Conservation (phyloP, 2,888 invertebrate species). For the Zele albiditarsus region DNA sequence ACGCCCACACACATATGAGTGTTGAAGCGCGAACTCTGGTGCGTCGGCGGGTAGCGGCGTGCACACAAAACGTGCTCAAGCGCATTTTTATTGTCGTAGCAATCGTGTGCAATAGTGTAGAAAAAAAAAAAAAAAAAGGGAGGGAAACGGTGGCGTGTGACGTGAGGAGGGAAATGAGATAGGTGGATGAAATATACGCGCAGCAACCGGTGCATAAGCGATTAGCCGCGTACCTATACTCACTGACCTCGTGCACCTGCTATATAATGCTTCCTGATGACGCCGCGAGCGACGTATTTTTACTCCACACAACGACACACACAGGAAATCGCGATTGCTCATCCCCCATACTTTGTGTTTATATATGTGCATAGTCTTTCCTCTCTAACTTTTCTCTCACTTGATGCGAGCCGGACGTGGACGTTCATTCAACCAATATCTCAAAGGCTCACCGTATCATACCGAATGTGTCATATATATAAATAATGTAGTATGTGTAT, state of each 20-base stretch:
- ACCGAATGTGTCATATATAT: neutral
- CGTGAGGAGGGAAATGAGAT: constrained; percentile 58
- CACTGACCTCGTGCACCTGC: constrained; percentile 65
- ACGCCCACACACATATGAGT: constrained; percentile 58
- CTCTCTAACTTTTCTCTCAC: constrained; percentile 7
- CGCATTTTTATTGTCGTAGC: constrained; percentile 65
- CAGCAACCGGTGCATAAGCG: constrained; percentile 63
- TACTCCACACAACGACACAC: constrained; percentile 39
- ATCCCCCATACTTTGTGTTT: constrained; percentile 13
- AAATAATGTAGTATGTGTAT: neutral
- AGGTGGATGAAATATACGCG: constrained; percentile 1
- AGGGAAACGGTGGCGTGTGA: neutral
- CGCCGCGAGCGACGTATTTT: constrained; percentile 14
- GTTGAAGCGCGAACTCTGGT: constrained; percentile 37
- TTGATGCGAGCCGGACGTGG: constrained; percentile 48
- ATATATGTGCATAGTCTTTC: neutral
- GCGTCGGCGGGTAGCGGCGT: neutral
- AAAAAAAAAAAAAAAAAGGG: neutral
- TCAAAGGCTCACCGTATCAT: neutral
- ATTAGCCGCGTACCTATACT: constrained; percentile 59
- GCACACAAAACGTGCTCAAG: constrained; percentile 47
- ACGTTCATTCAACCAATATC: constrained; percentile 29
- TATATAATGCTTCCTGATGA: constrained; percentile 19
- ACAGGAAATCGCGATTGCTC: constrained; percentile 47
- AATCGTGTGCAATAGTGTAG: neutral